Evolutionary conservation across 2,113 vertebrate species (phyloP).

Genomic region (Aphelocoma coerulescens): DNA sequence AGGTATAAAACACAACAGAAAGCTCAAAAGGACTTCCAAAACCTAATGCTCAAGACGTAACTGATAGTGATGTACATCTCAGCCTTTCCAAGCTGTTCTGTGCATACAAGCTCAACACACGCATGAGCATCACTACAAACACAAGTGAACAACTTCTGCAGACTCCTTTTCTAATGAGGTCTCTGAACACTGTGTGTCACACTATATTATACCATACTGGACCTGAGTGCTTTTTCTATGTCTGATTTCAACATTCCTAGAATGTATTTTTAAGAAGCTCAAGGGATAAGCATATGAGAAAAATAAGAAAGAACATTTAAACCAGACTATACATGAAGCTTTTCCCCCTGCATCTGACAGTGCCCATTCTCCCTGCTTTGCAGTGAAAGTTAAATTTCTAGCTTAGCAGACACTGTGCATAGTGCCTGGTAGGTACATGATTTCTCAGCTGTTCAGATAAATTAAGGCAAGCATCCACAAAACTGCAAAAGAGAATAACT

Average conservation of each 20-base stretch:
- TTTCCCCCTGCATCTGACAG: background rate
- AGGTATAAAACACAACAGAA: background rate
- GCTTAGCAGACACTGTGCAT: background rate
- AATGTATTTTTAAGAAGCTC: background rate
- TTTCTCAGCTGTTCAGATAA: background rate
- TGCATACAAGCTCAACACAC: fast-evolving
- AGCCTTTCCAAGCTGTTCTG: background rate
- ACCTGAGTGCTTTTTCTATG: background rate
- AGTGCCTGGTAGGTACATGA: background rate
- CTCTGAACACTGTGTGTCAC: background rate
- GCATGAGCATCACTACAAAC: background rate
- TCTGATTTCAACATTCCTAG: background rate
- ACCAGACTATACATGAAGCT: background rate
- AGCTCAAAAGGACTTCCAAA: background rate
- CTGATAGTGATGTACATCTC: background rate
- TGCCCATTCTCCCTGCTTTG: background rate
- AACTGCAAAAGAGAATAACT: background rate
- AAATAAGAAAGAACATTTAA: background rate
- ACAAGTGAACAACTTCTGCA: fast-evolving
- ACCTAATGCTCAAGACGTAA: background rate
- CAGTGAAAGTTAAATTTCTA: background rate
- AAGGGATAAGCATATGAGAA: background rate
- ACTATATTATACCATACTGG: background rate
- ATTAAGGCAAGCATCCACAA: background rate
- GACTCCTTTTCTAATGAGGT: background rate